Evolutionary conservation across 2,113 vertebrate species (phyloP), one percentile per base, ranked within the genome.

Genomic region (Hippoglossus stenolepis): DNA sequence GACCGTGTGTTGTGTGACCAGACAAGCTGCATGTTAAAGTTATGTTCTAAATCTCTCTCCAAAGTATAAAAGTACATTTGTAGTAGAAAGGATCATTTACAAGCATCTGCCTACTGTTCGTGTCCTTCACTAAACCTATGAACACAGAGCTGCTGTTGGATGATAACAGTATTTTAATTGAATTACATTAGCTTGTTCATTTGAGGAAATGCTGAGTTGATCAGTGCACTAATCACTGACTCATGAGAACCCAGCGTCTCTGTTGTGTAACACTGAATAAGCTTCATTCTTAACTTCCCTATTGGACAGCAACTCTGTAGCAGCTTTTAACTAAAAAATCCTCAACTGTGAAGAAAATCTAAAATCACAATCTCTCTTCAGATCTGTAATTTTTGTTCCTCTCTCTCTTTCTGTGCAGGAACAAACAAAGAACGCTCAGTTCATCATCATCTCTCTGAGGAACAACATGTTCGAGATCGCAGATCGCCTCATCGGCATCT

Each of bases 391-490:
- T 20, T 28, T 60, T 10, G 6, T 53, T 79, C 0, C 12, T 43
- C 3, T 54, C 68, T 12, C 15, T 20, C 86, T 85, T 0, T 54
- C 4, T 69, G 71, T 59, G 13, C 95, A 99, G 98, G 97, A 99
- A 26, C 98, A 99, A 94, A 99, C 98, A 2, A 99, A 96, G 92
- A 99, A 99, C 1, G 98, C 98, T 63, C 98, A 99, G 81, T 99
- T 99, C 76, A 99, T 99, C 90, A 96, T 99, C 83, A 99, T 99
- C 93, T 98, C 97, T 24, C 93, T 99, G 92, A 94, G 98, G 77
- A 97, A 99, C 94, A 98, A 99, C 94, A 99, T 99, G 98, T 99
- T 99, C 71, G 98, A 99, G 90, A 98, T 98, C 1, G 95, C 97
- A 0, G 97, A 99, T 72, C 95, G 98, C 43, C 94, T 99, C 40